Evolutionary conservation across 2,113 vertebrate species (phyloP).

Genomic region (Rhinopithecus roxellana): DNA sequence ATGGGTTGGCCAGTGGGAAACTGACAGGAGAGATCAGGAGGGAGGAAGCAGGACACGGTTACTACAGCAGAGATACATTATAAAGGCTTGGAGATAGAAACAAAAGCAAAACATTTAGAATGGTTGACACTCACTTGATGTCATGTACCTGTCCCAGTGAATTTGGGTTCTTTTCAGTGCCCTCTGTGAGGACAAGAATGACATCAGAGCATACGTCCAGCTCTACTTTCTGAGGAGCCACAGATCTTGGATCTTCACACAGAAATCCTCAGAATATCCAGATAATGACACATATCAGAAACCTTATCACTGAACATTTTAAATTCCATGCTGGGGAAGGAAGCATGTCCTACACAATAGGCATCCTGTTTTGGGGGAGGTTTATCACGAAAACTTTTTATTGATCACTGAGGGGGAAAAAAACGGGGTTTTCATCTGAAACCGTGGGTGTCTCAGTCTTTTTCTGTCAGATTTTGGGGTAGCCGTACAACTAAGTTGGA

Average conservation of each 20-base stretch:
- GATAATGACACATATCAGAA: not conserved
- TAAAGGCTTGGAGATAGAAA: not conserved
- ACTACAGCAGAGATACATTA: not conserved
- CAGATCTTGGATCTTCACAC: not conserved
- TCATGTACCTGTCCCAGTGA: not conserved
- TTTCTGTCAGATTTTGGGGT: not conserved
- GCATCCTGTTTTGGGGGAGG: not conserved
- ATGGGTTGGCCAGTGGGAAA: not conserved
- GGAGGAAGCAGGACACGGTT: not conserved
- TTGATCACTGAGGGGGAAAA: not conserved
- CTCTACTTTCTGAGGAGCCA: not conserved
- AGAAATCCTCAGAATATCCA: not conserved
- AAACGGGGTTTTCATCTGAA: not conserved
- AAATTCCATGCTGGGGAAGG: not conserved
- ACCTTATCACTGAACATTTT: not conserved
- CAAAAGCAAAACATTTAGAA: not conserved
- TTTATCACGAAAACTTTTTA: not conserved
- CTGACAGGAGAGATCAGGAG: not conserved
- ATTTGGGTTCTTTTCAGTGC: not conserved
- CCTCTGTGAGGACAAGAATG: not conserved
- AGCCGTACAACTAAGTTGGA: not conserved
- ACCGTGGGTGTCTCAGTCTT: not conserved
- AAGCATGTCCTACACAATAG: not conserved
- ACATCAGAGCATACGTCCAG: not conserved
- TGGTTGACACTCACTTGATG: not conserved